Base-by-base conservation (phyloP, 2,113 vertebrate species). In the Irena cyanogastra region DNA sequence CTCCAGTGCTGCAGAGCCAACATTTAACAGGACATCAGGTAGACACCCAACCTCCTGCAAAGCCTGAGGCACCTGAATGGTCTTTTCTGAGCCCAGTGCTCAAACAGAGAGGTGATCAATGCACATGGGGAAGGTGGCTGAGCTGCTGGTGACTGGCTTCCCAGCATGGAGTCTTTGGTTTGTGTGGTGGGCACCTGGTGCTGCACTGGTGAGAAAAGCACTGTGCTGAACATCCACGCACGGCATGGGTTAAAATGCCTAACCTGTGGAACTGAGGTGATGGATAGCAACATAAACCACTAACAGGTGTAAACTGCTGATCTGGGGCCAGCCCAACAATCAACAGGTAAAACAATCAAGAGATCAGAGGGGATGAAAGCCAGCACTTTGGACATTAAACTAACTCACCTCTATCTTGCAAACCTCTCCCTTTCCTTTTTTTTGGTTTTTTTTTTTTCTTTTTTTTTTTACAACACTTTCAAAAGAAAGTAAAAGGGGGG, bases 161-260 rank as follows among this genome's bases (percentile, higher is more conserved):
- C 33, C 50, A 31, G 72, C 0, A 0, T 2, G 8, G 11, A 20
- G 18, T 24, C 33, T 60, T 37, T n/a, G 47, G 8, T 78, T 83
- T n/a, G n/a, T 2, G 22, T 0, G 6, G 3, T 2, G 19, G 31
- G 35, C 22, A 65, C n/a, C 24, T 39, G n/a, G 42, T 4, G 22
- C 35, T 50, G 53, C 20, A 12, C 57, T 42, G 20, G 14, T n/a
- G 50, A 64, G 41, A 56, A 83, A 71, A 56, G 24, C 49, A 31
- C 28, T 1, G 3, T 33, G 45, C 47, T 17, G 11, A 79, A 28
- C 35, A 20, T 30, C 27, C 24, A 13, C 0, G 0, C 31, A 61
- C 3, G 1, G 2, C 45, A 44, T 1, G 28, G 66, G 42, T 83
- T 92, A 88, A 79, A 87, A 64, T 3, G 50, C 9, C 15, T 63